Conservation (phyloP, 2,113 vertebrate species). For the Pygoscelis adeliae region DNA sequence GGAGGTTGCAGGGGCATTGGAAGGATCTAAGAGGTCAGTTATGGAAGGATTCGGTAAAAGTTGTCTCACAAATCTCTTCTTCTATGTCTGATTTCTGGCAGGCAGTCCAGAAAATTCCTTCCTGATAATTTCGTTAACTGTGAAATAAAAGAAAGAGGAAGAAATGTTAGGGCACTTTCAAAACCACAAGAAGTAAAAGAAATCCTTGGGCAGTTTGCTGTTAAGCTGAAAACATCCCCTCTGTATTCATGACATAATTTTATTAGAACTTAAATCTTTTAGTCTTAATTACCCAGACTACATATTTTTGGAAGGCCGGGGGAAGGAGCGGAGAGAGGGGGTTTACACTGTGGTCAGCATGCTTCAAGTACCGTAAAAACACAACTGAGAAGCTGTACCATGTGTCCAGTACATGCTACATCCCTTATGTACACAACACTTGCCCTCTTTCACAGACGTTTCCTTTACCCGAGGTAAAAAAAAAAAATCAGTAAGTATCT, state of each 20-base stretch:
- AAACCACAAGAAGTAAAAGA: neutral
- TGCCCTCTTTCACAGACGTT: neutral
- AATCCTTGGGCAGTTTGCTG: neutral
- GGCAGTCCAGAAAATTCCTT: slow-evolving; percentile 96
- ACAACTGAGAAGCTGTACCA: neutral
- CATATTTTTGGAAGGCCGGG: neutral
- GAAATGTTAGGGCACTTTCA: slow-evolving; percentile 2
- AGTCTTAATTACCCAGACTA: neutral
- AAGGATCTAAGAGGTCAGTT: slow-evolving; percentile 63
- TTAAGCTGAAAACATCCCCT: neutral
- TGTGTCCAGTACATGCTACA: neutral
- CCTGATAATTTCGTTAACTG: slow-evolving; percentile 99
- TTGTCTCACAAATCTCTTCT: slow-evolving; percentile 66
- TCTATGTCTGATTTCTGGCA: slow-evolving; percentile 89
- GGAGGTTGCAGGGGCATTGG: slow-evolving; percentile 56
- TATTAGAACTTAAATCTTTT: neutral
- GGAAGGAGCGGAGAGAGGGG: neutral
- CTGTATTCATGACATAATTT: neutral
- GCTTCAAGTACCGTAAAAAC: neutral
- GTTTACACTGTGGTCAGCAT: neutral
- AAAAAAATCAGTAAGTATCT: neutral
- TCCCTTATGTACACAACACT: neutral
- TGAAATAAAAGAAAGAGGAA: slow-evolving; percentile 62
- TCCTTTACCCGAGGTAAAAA: neutral
- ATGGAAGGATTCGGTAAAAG: slow-evolving; percentile 62